phyloP scores from a whole-genome alignment of 2,888 invertebrate species.

The Rhamphomyia laevipes region DNA sequence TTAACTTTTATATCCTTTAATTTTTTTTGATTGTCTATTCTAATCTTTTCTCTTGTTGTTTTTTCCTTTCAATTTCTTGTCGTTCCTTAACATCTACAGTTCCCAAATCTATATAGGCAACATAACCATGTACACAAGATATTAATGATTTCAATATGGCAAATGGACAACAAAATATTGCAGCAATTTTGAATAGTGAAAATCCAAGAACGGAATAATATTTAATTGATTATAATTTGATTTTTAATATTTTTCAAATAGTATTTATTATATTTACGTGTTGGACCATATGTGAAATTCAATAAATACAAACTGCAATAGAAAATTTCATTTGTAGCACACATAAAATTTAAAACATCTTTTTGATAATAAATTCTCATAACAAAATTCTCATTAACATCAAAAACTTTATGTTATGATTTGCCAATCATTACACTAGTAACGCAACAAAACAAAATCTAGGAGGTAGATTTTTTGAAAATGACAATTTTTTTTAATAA shows the following conservation, averaged over 20 bases:
- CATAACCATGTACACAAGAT: slow-evolving; percentile 80
- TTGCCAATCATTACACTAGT: slow-evolving; percentile 83
- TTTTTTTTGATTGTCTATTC: slow-evolving; percentile 21
- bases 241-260: too few species aligned
- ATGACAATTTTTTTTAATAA: too few species aligned
- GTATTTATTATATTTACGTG: too few species aligned
- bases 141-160: slow-evolving; percentile 79
- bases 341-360: slow-evolving; percentile 86
- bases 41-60: slow-evolving; percentile 28
- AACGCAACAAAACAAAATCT: too few species aligned
- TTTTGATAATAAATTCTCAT: slow-evolving; percentile 90
- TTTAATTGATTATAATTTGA: too few species aligned
- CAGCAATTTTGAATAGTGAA: slow-evolving; percentile 55
- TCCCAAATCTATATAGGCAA: slow-evolving; percentile 79
- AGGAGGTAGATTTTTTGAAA: too few species aligned
- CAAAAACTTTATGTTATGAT: slow-evolving; percentile 84
- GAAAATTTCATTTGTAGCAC: slow-evolving; percentile 94
- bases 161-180: slow-evolving; percentile 66
- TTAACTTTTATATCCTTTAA: too few species aligned
- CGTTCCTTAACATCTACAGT: slow-evolving; percentile 80
- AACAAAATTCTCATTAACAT: slow-evolving; percentile 81
- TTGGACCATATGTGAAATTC: slow-evolving; percentile 82
- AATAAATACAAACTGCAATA: slow-evolving; percentile 85
- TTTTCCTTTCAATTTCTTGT: slow-evolving; percentile 37
- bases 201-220: slow-evolving; percentile 53